These are phyloP conservation scores for Bovichtus diacanthus DNA, from an alignment of 2,797 vertebrate species.

Conservation along the genomic window DNA sequence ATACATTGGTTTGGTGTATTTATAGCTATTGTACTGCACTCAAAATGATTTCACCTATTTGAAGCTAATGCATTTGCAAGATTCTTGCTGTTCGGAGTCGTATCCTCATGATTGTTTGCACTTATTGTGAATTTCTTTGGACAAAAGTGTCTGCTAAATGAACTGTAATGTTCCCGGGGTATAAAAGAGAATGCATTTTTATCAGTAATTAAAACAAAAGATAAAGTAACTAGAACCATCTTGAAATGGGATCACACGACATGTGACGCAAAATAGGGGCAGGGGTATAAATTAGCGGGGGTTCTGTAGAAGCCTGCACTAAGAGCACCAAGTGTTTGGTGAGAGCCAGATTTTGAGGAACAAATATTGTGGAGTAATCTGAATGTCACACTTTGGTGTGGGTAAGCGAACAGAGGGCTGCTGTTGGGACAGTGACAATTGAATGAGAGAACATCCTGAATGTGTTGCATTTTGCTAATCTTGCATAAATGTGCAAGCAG, in stretches of 20 bases:
- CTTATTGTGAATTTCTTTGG: too few species aligned
- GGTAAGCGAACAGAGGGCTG: conserved; percentile 22
- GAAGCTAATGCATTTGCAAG: too few species aligned
- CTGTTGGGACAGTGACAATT: conserved; percentile 49
- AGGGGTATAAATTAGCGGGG: too few species aligned
- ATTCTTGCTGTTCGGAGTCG: too few species aligned
- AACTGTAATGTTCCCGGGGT: background rate
- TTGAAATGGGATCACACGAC: too few species aligned
- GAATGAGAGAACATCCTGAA: conserved; percentile 49
- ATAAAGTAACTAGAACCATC: too few species aligned
- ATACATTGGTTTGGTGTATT: too few species aligned
- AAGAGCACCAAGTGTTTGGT: conserved; percentile 16
- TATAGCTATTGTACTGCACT: too few species aligned
- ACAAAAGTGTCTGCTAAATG: too few species aligned
- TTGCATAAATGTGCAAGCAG: conserved; percentile 43
- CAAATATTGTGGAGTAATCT: conserved; percentile 39
- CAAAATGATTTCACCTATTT: too few species aligned
- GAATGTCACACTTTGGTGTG: conserved; percentile 32
- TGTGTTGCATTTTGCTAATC: conserved; percentile 62
- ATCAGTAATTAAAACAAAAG: background rate
- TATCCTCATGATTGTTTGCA: too few species aligned
- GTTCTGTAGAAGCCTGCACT: conserved; percentile 18
- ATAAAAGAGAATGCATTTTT: background rate
- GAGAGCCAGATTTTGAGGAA: conserved; percentile 25
- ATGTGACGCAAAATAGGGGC: too few species aligned